These are phyloP conservation scores for Hydrophis major DNA, from an alignment of 2,797 vertebrate species.

Conservation along the genomic window DNA sequence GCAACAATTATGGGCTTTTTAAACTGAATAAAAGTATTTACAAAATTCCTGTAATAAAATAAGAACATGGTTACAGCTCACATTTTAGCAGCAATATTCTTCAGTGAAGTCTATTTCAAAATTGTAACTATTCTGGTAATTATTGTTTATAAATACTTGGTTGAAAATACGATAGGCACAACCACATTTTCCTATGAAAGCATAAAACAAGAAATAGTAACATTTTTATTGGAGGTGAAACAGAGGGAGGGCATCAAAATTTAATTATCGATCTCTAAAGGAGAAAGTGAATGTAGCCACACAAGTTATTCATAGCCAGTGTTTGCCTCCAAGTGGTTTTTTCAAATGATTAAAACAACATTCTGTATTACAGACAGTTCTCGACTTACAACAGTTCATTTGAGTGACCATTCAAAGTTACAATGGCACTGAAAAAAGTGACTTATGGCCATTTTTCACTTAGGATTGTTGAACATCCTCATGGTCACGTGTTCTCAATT, in stretches of 20 bases:
- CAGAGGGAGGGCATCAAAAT: neutral
- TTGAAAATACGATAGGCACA: neutral
- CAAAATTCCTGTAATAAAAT: constrained; percentile 84
- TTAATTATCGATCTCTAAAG: neutral
- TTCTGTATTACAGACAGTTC: neutral
- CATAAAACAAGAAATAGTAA: neutral
- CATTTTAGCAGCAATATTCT: constrained; percentile 42
- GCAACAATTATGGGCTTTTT: constrained; percentile 96
- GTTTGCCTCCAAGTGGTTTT: neutral
- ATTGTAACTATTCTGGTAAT: neutral
- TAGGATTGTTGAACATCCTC: neutral
- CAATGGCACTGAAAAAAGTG: neutral
- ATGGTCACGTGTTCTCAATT: neutral
- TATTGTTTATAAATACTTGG: neutral
- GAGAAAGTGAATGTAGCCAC: neutral
- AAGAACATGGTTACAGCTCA: constrained; percentile 54
- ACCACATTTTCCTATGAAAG: neutral
- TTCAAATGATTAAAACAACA: neutral
- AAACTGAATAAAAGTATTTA: constrained; percentile 98
- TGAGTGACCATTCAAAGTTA: neutral
- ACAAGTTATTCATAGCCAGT: neutral
- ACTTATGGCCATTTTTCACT: neutral
- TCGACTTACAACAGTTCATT: neutral
- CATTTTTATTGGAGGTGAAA: neutral
- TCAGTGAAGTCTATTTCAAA: constrained; percentile 19